Percentiles rank a stretch among this genome's conserved stretches.
These are phyloP conservation scores for Macroteleia sp. DNA, from an alignment of 2,888 invertebrate genomes.

Conservation along the genomic window DNA sequence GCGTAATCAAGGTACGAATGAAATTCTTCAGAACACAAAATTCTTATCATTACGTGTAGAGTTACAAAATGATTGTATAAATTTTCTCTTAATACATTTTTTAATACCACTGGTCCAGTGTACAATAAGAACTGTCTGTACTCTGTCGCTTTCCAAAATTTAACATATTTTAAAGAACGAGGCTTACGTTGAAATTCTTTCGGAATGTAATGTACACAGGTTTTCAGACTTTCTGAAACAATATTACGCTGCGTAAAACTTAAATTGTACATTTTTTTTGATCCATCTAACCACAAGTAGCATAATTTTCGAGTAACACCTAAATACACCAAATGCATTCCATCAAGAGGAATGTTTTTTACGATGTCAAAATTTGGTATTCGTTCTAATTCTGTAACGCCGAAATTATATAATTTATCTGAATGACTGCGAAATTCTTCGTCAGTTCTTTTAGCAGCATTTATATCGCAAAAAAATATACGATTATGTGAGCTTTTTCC, in stretches of 20 bases:
- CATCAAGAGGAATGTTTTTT: slow-evolving; percentile 64
- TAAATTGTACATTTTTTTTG: slow-evolving; percentile 17
- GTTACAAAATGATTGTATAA: too few species aligned
- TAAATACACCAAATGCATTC: slow-evolving; percentile 45
- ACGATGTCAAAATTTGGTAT: slow-evolving; percentile 68
- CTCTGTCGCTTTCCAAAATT: too few species aligned
- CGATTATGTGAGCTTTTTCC: slow-evolving; percentile 45
- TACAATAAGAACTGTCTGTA: too few species aligned
- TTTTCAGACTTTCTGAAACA: slow-evolving; percentile 6
- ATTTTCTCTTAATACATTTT: too few species aligned
- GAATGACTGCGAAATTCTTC: slow-evolving; percentile 29
- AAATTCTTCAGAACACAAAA: too few species aligned
- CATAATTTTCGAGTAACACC: slow-evolving; percentile 33
- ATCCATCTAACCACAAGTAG: slow-evolving; percentile 27
- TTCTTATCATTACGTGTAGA: too few species aligned
- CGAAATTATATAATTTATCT: not conserved
- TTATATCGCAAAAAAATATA: slow-evolving; percentile 55
- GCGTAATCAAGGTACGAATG: too few species aligned
- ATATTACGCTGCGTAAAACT: slow-evolving; percentile 4
- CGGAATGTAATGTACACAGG: slow-evolving; percentile 20
- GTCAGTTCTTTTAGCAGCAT: slow-evolving; percentile 14
- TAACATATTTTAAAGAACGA: slow-evolving; percentile 34
- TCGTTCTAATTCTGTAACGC: not conserved
- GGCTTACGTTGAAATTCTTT: slow-evolving; percentile 38
- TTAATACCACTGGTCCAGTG: too few species aligned